Percentiles rank a stretch among this genome's conserved stretches.
Conservation (phyloP, 1,140 invertebrate species). For the Dendroctonus ponderosae region DNA sequence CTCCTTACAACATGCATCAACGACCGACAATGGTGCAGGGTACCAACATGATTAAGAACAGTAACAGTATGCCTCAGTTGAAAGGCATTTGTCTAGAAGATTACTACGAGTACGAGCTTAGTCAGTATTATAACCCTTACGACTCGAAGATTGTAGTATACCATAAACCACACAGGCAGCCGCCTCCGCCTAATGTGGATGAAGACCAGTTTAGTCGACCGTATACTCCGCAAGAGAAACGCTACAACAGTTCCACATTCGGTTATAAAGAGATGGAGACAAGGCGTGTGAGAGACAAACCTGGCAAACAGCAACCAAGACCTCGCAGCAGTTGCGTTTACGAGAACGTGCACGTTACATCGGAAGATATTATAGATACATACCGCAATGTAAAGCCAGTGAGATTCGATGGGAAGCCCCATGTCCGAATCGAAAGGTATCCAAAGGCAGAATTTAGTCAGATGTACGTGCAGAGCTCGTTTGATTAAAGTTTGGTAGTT, state of each 20-base stretch:
- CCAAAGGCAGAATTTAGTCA: constrained; percentile 48
- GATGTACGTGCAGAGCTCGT: constrained; percentile 47
- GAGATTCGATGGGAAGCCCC: constrained; percentile 33
- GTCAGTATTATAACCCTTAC: constrained; percentile 16
- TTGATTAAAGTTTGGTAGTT: constrained; percentile 25
- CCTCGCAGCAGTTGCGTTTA: constrained; percentile 46
- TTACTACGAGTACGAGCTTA: constrained; percentile 12
- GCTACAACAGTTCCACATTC: constrained; percentile 45
- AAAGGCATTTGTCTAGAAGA: constrained; percentile 27
- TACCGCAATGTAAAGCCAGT: constrained; percentile 29
- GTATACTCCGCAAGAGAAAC: constrained; percentile 47
- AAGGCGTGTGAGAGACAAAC: constrained; percentile 1
- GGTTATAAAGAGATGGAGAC: constrained; percentile 18
- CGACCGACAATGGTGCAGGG: constrained; percentile 6
- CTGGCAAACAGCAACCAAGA: constrained; percentile 24
- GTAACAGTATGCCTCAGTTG: constrained; percentile 44
- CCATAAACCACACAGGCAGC: constrained; percentile 10
- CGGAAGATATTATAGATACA: constrained; percentile 42
- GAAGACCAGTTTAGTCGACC: constrained; percentile 32
- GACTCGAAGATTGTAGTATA: constrained; percentile 14
- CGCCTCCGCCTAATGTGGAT: not conserved
- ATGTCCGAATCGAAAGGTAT: constrained; percentile 45
- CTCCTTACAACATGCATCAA: constrained; percentile 35
- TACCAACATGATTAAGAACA: constrained; percentile 39
- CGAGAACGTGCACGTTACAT: constrained; percentile 44